Percentiles rank a stretch among this genome's conserved stretches.
phyloP scores from a whole-genome alignment of 2,888 invertebrate genomes.

The Drosophila multiciliata region DNA sequence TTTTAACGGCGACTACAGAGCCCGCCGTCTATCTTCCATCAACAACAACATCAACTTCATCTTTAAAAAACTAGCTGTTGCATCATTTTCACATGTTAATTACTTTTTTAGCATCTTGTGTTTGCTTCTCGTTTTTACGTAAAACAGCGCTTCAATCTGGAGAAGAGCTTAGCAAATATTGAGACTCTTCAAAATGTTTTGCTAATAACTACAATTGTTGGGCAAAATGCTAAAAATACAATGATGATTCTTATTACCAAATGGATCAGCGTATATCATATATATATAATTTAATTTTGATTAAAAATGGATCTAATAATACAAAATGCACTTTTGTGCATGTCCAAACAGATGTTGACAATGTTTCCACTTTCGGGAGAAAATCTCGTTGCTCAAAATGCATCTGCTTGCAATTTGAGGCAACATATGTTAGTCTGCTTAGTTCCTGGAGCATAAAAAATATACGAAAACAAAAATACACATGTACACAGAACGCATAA shows the following conservation, averaged over 20 bases:
- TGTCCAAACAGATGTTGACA: slow-evolving; percentile 37
- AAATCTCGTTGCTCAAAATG: slow-evolving; percentile 38
- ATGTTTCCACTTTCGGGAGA: slow-evolving; percentile 24
- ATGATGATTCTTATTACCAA: not conserved
- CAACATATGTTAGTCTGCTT: slow-evolving; percentile 68
- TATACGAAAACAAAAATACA: slow-evolving; percentile 32
- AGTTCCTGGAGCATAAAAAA: slow-evolving; percentile 43
- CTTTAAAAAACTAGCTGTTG: slow-evolving; percentile 11
- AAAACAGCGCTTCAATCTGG: slow-evolving; percentile 12
- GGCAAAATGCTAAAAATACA: not conserved
- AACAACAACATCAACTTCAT: not conserved
- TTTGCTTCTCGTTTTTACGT: slow-evolving; percentile 2
- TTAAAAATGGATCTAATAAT: not conserved
- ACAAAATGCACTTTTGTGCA: not conserved
- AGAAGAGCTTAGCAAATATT: slow-evolving; percentile 27
- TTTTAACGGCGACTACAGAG: slow-evolving; percentile 6
- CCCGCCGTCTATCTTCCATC: slow-evolving; percentile 12
- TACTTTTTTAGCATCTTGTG: slow-evolving; percentile 22
- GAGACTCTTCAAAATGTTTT: not conserved
- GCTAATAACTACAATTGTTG: not conserved
- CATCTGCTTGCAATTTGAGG: slow-evolving; percentile 62
- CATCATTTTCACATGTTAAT: slow-evolving; percentile 44
- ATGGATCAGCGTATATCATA: not conserved
- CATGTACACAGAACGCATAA: slow-evolving; percentile 40
- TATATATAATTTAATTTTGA: not conserved